These are phyloP conservation scores for Sphaerophoria rueppellii DNA, from an alignment of 2,888 invertebrate species.

Conservation along the genomic window DNA sequence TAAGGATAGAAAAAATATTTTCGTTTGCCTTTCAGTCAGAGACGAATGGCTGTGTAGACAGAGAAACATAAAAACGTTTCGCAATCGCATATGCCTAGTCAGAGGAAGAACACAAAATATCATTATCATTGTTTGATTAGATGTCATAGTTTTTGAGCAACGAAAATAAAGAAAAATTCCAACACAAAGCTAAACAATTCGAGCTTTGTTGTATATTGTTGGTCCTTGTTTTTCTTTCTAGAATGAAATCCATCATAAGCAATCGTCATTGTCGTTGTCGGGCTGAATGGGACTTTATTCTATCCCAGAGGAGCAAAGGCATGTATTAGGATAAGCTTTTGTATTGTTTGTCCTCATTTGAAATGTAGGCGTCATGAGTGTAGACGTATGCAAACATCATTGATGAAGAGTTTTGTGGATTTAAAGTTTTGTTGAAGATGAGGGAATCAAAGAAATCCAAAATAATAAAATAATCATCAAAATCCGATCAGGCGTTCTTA, in stretches of 20 bases:
- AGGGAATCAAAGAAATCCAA: too few species aligned
- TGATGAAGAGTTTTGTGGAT: conserved; percentile 1
- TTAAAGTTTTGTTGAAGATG: not conserved
- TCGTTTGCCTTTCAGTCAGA: not conserved
- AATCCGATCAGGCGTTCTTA: too few species aligned
- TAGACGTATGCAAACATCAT: not conserved
- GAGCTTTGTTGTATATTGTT: not conserved
- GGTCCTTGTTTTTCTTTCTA: not conserved
- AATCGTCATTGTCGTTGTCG: not conserved
- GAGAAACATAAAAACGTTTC: conserved; percentile 14
- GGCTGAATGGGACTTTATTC: conserved; percentile 1
- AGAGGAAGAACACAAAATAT: not conserved
- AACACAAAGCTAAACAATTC: not conserved
- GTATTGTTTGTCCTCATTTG: conserved; percentile 13
- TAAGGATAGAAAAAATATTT: conserved; percentile 1
- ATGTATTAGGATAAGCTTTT: not conserved
- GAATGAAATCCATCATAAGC: not conserved
- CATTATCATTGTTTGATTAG: conserved; percentile 25
- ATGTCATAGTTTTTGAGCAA: conserved; percentile 20
- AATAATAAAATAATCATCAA: too few species aligned
- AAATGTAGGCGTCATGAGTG: not conserved
- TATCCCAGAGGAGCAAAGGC: not conserved
- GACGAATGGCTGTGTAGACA: not conserved
- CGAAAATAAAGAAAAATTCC: not conserved
- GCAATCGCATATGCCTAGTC: conserved; percentile 4